phyloP scores from a whole-genome alignment of 1,140 invertebrate genomes.

The Philopotamus ludificatus region DNA sequence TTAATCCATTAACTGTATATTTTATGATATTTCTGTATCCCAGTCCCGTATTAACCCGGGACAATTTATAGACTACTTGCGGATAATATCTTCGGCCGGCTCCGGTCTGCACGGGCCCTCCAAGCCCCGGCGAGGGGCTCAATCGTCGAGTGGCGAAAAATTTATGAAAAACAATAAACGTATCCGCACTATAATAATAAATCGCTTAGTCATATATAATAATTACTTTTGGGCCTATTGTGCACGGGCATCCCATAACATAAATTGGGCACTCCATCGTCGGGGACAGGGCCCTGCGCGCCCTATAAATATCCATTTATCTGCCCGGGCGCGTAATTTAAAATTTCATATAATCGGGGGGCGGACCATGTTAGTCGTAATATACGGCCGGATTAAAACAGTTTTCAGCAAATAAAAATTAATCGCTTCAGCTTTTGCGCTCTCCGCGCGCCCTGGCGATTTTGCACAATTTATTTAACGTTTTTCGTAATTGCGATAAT shows the following conservation, averaged over 20 bases:
- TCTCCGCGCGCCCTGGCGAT: no score
- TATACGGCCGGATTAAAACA: constrained; percentile 30
- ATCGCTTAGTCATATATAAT: constrained; percentile 23
- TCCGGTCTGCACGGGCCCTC: background rate
- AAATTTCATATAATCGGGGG: constrained; percentile 22
- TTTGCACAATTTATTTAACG: no score
- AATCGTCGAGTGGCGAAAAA: background rate
- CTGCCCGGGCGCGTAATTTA: constrained; percentile 15
- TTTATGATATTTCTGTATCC: no score
- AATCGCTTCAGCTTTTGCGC: constrained; percentile 6
- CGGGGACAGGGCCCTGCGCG: constrained; percentile 6
- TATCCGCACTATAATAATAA: constrained; percentile 16
- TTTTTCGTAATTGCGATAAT: no score
- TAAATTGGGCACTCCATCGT: constrained; percentile 13
- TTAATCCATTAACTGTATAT: no score
- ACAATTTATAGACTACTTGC: no score
- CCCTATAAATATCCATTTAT: constrained; percentile 32
- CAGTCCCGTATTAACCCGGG: no score
- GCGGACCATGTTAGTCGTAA: background rate
- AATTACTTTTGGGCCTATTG: constrained; percentile 7
- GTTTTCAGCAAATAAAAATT: constrained; percentile 33
- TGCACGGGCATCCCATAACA: background rate
- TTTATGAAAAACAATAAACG: constrained; percentile 17
- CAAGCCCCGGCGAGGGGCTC: background rate
- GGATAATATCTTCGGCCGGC: no score